phyloP scores from a whole-genome alignment of 2,797 vertebrate species.

The Morus bassanus region DNA sequence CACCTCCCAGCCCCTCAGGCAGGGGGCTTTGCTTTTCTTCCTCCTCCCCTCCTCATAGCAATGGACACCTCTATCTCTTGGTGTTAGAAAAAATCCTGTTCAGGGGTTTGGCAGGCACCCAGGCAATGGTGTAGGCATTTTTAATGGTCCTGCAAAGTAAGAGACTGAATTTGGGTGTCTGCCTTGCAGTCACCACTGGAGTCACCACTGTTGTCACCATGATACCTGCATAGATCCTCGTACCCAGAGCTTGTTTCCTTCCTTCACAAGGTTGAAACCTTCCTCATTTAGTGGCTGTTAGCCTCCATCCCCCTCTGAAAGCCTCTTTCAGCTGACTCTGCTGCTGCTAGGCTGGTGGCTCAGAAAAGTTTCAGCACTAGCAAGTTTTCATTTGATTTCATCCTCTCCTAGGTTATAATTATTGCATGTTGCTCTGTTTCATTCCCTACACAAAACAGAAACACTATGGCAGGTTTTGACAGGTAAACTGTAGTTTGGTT shows the following conservation, averaged over 20 bases:
- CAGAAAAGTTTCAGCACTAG: background rate
- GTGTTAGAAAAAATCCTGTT: background rate
- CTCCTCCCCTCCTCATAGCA: background rate
- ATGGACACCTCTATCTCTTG: background rate
- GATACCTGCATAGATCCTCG: background rate
- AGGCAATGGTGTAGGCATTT: background rate
- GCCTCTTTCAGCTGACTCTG: too few relatives aligned
- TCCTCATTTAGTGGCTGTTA: background rate
- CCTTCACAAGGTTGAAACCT: background rate
- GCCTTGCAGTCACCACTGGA: background rate
- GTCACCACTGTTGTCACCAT: background rate
- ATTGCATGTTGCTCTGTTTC: fast-evolving
- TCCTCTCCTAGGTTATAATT: background rate
- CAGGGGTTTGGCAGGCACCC: background rate
- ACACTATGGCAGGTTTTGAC: background rate
- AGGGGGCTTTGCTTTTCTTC: background rate
- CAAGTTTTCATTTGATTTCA: background rate
- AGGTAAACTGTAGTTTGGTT: background rate
- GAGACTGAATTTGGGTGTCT: background rate
- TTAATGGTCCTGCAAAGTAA: background rate
- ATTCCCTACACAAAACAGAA: background rate
- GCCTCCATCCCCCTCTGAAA: background rate
- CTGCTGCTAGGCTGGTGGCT: background rate
- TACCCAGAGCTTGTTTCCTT: background rate
- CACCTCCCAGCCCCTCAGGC: background rate